These are phyloP conservation scores for Limnephilus auricula DNA, from an alignment of 2,888 invertebrate species.

Conservation along the genomic window DNA sequence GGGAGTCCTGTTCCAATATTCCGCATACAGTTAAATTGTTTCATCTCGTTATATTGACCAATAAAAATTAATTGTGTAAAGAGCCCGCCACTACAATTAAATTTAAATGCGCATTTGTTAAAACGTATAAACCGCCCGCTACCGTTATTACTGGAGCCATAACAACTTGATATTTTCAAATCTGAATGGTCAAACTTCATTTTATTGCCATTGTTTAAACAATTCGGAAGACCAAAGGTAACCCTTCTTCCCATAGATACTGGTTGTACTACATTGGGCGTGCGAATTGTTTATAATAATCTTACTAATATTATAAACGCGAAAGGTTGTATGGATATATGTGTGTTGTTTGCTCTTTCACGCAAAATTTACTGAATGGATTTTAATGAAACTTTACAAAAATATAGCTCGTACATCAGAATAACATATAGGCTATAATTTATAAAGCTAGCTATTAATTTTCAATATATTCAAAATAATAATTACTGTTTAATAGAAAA, in stretches of 20 bases:
- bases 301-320: too few relatives aligned
- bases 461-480: too few relatives aligned
- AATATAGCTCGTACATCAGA: too few relatives aligned
- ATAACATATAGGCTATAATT: too few relatives aligned
- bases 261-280: neutral
- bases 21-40: constrained; percentile 36
- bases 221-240: neutral
- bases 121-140: constrained; percentile 17
- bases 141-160: neutral
- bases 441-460: too few relatives aligned
- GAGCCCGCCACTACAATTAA: constrained; percentile 36
- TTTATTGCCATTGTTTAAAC: constrained; percentile 27
- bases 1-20: neutral
- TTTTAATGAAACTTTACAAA: too few relatives aligned
- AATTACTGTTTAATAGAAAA: too few relatives aligned
- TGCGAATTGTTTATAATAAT: neutral
- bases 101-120: constrained; percentile 47
- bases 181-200: constrained; percentile 34
- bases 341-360: too few relatives aligned
- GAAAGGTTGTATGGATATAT: too few relatives aligned
- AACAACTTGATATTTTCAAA: constrained; percentile 44
- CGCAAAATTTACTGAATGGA: too few relatives aligned
- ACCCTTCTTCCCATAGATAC: neutral
- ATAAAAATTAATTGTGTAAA: constrained; percentile 49
- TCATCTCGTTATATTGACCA: constrained; percentile 47